A percentile compares a stretch with the other conserved stretches of the same genome.
Evolutionary conservation across 2,888 invertebrate species (phyloP).

Genomic region (Drosophila quasianomalipes): DNA sequence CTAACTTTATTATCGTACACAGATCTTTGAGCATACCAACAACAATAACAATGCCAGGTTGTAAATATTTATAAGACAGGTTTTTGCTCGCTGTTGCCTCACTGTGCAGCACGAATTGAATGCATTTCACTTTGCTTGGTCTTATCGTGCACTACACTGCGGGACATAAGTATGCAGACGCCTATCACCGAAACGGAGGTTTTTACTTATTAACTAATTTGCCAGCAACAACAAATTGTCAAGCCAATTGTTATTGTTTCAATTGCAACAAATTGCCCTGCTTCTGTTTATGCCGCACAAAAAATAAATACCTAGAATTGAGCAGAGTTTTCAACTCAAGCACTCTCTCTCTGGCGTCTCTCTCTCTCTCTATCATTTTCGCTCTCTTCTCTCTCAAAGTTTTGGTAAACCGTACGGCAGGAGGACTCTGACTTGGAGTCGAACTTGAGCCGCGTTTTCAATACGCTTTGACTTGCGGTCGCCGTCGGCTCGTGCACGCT

Average conservation of each 20-base stretch:
- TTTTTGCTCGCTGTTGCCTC: constrained; percentile 27
- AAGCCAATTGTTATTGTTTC: constrained; percentile 77
- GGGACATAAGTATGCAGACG: constrained; percentile 27
- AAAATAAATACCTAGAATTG: constrained; percentile 22
- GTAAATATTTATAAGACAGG: constrained; percentile 18
- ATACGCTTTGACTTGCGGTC: constrained; percentile 82
- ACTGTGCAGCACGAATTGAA: constrained; percentile 29
- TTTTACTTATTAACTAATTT: constrained; percentile 75
- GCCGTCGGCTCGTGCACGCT: constrained; percentile 70
- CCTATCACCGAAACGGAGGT: constrained; percentile 17
- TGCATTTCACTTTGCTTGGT: constrained; percentile 47
- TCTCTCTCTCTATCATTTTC: constrained; percentile 26
- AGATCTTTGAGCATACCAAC: constrained; percentile 27
- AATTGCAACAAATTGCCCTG: constrained; percentile 77
- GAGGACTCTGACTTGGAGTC: constrained; percentile 69
- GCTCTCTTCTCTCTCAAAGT: constrained; percentile 24
- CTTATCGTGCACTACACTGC: constrained; percentile 30
- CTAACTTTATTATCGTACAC: constrained; percentile 29
- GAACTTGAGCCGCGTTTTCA: constrained; percentile 77
- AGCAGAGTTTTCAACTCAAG: constrained; percentile 38
- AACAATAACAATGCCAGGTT: constrained; percentile 10
- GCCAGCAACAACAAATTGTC: constrained; percentile 73
- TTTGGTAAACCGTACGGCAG: constrained; percentile 25
- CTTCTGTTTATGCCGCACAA: constrained; percentile 27
- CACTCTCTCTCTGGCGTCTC: constrained; percentile 21